Base-by-base conservation (phyloP, 2,113 vertebrate species). In the Aplodontia rufa region DNA sequence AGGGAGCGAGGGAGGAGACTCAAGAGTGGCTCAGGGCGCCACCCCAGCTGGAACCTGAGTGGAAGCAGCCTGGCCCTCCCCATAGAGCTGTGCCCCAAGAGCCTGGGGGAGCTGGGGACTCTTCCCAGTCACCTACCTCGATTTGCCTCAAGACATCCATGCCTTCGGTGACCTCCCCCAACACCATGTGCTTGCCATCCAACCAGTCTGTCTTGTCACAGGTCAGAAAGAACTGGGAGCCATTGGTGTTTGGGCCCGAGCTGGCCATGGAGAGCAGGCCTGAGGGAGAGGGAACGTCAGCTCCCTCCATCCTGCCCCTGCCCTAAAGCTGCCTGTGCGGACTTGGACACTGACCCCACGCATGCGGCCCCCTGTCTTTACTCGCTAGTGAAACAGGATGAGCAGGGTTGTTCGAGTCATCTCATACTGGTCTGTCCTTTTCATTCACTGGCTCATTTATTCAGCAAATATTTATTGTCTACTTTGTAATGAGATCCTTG, bases 151-250 rank as follows among this genome's bases (percentile, higher is more conserved):
- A 87, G 81, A 99, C 99, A 0, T 99, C 99, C 98, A 99, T 99
- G 90, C 99, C 99, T 92, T 99, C 99, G 0, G 99, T 98, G 97
- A 99, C 94, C 88, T 99, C 99, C 35, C 99, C 99, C 0, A 99
- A 99, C 90, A 99, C 99, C 96, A 99, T 99, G 0, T 99, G 99
- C 98, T 99, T 99, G 51, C 99, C 99, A 0, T 99, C 99, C 97
- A 99, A 98, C 99, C 99, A 99, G 91, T 99, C 99, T 0, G 99
- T 99, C 92, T 99, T 99, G 74, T 99, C 99, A 2, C 98, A 99
- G 0, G 99, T 99, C 98, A 99, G 98, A 98, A 99, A 99, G 98
- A 99, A 99, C 98, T 99, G 99, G 24, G 99, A 99, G 90, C 99
- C 99, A 0, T 99, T 99, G 72, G 98, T 99, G 98, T 99, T 99